Base-by-base conservation (phyloP, 2,888 invertebrate genomes). In the Callimorpha dominula region DNA sequence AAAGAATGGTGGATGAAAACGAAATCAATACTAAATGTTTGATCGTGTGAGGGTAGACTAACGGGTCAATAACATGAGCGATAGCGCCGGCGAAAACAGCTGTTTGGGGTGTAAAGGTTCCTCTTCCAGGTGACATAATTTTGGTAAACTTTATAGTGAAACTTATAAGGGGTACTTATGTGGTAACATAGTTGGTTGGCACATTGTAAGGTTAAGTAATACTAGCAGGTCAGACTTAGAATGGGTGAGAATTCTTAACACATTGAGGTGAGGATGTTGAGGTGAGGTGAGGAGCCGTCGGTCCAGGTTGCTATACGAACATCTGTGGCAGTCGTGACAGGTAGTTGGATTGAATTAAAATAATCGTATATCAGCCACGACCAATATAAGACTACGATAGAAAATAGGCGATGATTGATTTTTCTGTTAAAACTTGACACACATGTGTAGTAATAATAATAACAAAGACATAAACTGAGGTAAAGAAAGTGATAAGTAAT, bases 41-140 rank as follows among this genome's bases (percentile, higher is more conserved):
- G 60, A 20, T 46, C 49, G 68, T 68, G 43, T 60, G 68, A 49
- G 60, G 68, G 68, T 60, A 60, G 43, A 46, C 60, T 68, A 60
- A 60, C 20, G 60, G 68, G 68, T 68, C 68, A 60, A 60, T 68
- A 60, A 68, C 68, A 60, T 20, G 68, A 60, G 46, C 60, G 46
- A 43, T 49, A 60, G 15, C 46, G 68, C 57, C 46, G 60, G 60
- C 20, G 15, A 54, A 60, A 52, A 60, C 43, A 40, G 46, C 68
- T 60, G 68, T 17, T 60, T 49, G 60, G 20, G 46, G 54, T 68
- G 14, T 46, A 60, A 60, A 60, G 60, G 46, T 46, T 60, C 60
- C 11, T 46, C 20, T 46, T 68, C 68, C 68, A 42, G n/a, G 40
- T 54, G 67, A n/a, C 14, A 43, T n/a, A 52, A n/a, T n/a, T 66